Evolutionary conservation across 30 jellyfish, hydroid and myxozoan species (phyloP).

Genomic region (Aurelia coerulea): DNA sequence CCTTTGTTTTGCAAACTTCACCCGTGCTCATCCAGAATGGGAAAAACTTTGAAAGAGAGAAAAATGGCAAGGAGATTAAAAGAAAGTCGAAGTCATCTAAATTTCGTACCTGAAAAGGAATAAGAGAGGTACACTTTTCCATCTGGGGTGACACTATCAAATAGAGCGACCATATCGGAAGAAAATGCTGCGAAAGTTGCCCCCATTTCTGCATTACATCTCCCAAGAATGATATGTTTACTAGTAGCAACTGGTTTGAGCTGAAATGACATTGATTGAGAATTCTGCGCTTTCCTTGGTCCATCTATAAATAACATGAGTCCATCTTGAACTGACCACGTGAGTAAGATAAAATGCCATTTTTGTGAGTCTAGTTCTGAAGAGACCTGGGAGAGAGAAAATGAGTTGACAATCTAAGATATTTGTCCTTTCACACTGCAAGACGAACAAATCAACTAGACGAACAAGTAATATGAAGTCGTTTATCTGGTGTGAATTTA

Average conservation of each 20-base stretch:
- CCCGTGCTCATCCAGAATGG: too few species aligned
- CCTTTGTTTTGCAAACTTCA: too few species aligned
- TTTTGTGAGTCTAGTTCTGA: constrained; percentile 26
- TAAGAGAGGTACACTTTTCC: constrained; percentile 80
- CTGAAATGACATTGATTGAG: constrained; percentile 43
- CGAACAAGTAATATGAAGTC: too few species aligned
- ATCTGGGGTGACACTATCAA: constrained; percentile 78
- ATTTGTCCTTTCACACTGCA: too few species aligned
- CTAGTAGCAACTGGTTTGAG: constrained; percentile 61
- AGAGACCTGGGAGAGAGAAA: constrained; percentile 43
- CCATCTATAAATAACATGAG: constrained; percentile 80
- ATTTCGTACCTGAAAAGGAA: constrained; percentile 76
- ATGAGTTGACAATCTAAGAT: background rate
- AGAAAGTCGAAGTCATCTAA: background rate
- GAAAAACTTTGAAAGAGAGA: too few species aligned
- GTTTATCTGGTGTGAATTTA: too few species aligned
- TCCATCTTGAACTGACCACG: constrained; percentile 83
- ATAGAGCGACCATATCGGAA: constrained; percentile 85
- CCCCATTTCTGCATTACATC: constrained; percentile 63
- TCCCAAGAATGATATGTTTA: constrained; percentile 71
- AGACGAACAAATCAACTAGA: too few species aligned
- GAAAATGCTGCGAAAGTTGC: constrained; percentile 59
- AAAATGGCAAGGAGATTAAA: too few species aligned
- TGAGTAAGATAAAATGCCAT: constrained; percentile 87
- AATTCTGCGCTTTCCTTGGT: constrained; percentile 66